A percentile compares a stretch with the other conserved stretches of the same genome.
Evolutionary conservation across 1,140 invertebrate genomes (phyloP).

Genomic region (Hesperophylax magnus): DNA sequence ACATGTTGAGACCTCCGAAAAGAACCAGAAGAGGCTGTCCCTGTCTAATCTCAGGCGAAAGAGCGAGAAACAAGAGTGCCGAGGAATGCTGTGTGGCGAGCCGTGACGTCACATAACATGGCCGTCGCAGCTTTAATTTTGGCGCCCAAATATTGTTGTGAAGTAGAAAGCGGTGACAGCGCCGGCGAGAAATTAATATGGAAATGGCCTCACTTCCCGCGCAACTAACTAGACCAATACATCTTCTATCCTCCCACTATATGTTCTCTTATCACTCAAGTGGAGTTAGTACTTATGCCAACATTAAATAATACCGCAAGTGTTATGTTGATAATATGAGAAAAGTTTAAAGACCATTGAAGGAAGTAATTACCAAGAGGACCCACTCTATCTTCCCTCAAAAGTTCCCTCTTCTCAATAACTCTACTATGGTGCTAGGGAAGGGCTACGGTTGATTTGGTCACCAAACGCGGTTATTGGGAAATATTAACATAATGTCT

Average conservation of each 20-base stretch:
- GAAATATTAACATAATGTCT: too few relatives aligned
- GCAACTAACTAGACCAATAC: background rate
- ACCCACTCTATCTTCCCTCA: too few relatives aligned
- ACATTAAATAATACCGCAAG: too few relatives aligned
- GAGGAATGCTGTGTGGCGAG: conserved; percentile 39
- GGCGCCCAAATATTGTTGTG: conserved; percentile 41
- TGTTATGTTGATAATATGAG: too few relatives aligned
- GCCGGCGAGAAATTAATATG: conserved; percentile 12
- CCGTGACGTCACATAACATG: conserved; percentile 42
- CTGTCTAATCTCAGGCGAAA: background rate
- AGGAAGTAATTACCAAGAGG: too few relatives aligned
- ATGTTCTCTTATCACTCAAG: too few relatives aligned
- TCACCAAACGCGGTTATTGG: too few relatives aligned
- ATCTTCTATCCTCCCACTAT: background rate
- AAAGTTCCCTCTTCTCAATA: too few relatives aligned
- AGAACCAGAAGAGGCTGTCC: conserved; percentile 15
- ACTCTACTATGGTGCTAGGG: too few relatives aligned
- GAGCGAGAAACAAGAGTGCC: conserved; percentile 27
- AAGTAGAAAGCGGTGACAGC: conserved; percentile 37
- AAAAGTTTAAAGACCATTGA: too few relatives aligned
- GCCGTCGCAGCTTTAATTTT: conserved; percentile 30
- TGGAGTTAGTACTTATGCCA: too few relatives aligned
- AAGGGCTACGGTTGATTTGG: too few relatives aligned
- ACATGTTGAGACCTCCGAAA: conserved; percentile 28
- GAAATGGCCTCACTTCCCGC: conserved; percentile 3